Percentiles rank a stretch among this genome's conserved stretches.
Conservation (phyloP, 2,888 invertebrate genomes). For the Gari tellinella region DNA sequence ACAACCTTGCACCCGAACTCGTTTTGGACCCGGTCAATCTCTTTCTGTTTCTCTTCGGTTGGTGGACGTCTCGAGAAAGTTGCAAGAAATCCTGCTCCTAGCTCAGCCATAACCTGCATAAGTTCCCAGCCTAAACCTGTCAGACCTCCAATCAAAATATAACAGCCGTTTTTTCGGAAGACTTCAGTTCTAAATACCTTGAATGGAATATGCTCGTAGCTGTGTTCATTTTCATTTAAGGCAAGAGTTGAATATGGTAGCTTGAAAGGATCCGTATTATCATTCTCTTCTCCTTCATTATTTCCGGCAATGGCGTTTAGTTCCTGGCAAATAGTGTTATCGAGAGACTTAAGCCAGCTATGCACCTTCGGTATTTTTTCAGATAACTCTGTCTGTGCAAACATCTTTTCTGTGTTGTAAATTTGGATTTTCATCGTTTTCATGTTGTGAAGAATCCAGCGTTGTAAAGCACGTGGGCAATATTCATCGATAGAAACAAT, state of each 20-base stretch:
- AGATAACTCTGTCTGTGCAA: conserved; percentile 6
- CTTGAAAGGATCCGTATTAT: not conserved
- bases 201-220: conserved; percentile 18
- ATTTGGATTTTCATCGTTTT: conserved; percentile 8
- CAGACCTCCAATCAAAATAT: conserved; percentile 68
- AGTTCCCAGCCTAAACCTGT: conserved; percentile 70
- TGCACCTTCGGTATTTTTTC: conserved; percentile 27
- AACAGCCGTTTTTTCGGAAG: conserved; percentile 47
- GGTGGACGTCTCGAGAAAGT: conserved; percentile 55
- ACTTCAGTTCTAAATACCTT: conserved; percentile 27
- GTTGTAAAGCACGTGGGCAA: conserved; percentile 24
- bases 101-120: conserved; percentile 52
- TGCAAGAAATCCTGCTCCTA: conserved; percentile 62
- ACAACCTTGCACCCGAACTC: conserved; percentile 45
- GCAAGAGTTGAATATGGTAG: conserved; percentile 14
- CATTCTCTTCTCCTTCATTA: no score
- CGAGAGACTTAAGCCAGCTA: conserved; percentile 25
- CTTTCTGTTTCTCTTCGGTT: conserved; percentile 29
- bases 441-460: conserved; percentile 32
- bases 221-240: conserved; percentile 8
- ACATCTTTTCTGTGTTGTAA: conserved; percentile 19
- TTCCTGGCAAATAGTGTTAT: conserved; percentile 21
- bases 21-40: conserved; percentile 39
- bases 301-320: no score
- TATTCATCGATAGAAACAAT: conserved; percentile 26